phyloP scores from a whole-genome alignment of 2,888 invertebrate species.

The Agrilus biguttatus region DNA sequence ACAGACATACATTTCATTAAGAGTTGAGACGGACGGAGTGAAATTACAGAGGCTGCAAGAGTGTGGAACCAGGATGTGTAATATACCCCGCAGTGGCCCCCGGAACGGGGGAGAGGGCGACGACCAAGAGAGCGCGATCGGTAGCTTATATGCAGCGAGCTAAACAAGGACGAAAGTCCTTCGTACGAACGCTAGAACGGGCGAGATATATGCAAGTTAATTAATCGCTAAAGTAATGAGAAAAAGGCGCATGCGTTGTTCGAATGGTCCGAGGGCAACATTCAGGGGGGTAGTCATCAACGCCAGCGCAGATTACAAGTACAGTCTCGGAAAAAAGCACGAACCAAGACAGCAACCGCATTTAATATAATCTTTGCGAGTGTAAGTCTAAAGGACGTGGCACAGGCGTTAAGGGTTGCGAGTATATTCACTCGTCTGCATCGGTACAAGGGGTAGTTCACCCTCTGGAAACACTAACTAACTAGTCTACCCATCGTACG shows the following conservation, averaged over 20 bases:
- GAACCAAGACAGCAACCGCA: conserved; percentile 4
- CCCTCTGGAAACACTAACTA: conserved; percentile 4
- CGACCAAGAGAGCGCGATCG: too few relatives aligned
- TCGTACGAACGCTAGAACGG: conserved; percentile 29
- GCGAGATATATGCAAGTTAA: conserved; percentile 36
- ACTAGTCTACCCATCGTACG: conserved; percentile 8
- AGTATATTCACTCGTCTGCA: background rate
- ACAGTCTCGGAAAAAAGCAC: conserved; percentile 35
- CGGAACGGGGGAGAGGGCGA: conserved; percentile 15
- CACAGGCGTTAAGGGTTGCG: conserved; percentile 5
- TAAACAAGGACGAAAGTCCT: conserved; percentile 19
- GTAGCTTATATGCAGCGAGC: conserved; percentile 10
- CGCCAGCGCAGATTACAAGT: conserved; percentile 43
- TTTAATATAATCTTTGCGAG: conserved; percentile 17
- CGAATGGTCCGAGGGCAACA: conserved; percentile 21
- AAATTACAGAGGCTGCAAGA: conserved; percentile 34
- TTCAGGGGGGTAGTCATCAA: conserved; percentile 45
- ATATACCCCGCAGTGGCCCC: conserved; percentile 11
- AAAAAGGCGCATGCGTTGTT: conserved; percentile 29
- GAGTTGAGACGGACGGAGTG: conserved; percentile 34
- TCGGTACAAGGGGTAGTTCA: conserved; percentile 6
- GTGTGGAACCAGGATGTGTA: conserved; percentile 17
- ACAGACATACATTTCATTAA: conserved; percentile 33
- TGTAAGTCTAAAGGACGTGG: conserved; percentile 3
- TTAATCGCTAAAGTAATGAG: conserved; percentile 37